A percentile compares a stretch with the other conserved stretches of the same genome.
phyloP scores from a whole-genome alignment of 2,888 invertebrate genomes.

The Drosophila mayaguana region DNA sequence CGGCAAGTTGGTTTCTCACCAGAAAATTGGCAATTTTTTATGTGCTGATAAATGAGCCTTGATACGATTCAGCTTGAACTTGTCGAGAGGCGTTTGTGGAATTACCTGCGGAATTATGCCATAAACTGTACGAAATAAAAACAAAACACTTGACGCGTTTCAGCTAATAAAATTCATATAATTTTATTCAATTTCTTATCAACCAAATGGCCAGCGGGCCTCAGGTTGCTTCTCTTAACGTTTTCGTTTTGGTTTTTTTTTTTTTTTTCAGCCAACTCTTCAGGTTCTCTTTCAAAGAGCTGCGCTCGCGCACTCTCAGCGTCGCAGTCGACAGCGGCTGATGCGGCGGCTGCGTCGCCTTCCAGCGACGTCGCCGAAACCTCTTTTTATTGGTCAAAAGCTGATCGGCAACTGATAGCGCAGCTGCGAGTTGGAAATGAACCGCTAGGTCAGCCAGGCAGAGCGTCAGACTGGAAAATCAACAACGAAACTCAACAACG shows the following conservation, averaged over 20 bases:
- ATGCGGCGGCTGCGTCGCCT: constrained; percentile 34
- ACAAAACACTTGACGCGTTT: constrained; percentile 33
- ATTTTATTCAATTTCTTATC: constrained; percentile 78
- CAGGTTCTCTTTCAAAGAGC: constrained; percentile 26
- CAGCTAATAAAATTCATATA: constrained; percentile 68
- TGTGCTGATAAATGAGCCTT: constrained; percentile 69
- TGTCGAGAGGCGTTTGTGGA: constrained; percentile 45
- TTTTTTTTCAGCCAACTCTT: constrained; percentile 1
- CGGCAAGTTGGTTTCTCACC: constrained; percentile 48
- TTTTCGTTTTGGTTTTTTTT: constrained; percentile 25
- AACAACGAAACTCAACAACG: constrained; percentile 70
- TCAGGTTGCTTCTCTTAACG: constrained; percentile 48
- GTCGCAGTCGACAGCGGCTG: constrained; percentile 27
- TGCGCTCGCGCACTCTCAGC: constrained; percentile 19
- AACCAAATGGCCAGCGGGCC: constrained; percentile 50
- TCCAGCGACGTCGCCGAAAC: constrained; percentile 64
- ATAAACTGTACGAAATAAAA: constrained; percentile 33
- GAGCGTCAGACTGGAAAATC: constrained; percentile 70
- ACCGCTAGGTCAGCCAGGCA: constrained; percentile 76
- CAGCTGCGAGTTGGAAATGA: constrained; percentile 76
- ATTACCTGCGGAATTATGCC: constrained; percentile 48
- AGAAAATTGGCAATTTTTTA: constrained; percentile 57
- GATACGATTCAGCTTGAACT: constrained; percentile 51
- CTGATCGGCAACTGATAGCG: constrained; percentile 78
- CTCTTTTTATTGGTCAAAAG: constrained; percentile 82